A percentile compares a stretch with the other conserved stretches of the same genome.
Conservation (phyloP, 2,113 vertebrate genomes). For the Chunga burmeisteri region DNA sequence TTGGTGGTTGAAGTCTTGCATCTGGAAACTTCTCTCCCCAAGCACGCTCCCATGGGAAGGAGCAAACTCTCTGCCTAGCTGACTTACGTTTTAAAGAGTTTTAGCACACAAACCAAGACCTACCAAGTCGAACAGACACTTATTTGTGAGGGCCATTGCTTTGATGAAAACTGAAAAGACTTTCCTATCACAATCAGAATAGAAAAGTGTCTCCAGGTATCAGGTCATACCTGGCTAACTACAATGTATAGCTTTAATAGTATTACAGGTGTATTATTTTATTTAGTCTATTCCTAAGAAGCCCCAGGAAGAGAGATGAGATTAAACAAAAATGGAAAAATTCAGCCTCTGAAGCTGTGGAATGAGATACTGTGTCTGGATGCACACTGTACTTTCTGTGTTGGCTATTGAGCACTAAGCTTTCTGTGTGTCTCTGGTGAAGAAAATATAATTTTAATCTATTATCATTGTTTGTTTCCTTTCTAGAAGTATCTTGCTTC, state of each 20-base stretch:
- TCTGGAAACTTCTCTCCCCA: not conserved
- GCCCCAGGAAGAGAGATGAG: not conserved
- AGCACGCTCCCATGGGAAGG: not conserved
- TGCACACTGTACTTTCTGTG: not conserved
- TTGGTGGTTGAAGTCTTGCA: not conserved
- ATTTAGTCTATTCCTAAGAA: not conserved
- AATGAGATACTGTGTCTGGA: not conserved
- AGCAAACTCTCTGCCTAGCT: not conserved
- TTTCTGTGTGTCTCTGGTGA: not conserved
- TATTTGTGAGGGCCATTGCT: not conserved
- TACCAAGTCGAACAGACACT: not conserved
- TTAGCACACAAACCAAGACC: not conserved
- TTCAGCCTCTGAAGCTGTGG: not conserved
- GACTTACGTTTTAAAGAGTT: not conserved
- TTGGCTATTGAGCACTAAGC: not conserved
- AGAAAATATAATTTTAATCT: not conserved
- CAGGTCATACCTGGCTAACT: not conserved
- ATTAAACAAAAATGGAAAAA: not conserved
- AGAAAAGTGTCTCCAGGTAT: not conserved
- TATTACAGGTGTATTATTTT: not conserved
- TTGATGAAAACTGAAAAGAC: not conserved
- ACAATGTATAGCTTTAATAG: not conserved
- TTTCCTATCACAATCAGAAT: not conserved
- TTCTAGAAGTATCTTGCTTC: not conserved
- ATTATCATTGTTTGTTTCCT: not conserved